phyloP scores from a whole-genome alignment of 2,888 invertebrate genomes.

The Dynastes grantii region DNA sequence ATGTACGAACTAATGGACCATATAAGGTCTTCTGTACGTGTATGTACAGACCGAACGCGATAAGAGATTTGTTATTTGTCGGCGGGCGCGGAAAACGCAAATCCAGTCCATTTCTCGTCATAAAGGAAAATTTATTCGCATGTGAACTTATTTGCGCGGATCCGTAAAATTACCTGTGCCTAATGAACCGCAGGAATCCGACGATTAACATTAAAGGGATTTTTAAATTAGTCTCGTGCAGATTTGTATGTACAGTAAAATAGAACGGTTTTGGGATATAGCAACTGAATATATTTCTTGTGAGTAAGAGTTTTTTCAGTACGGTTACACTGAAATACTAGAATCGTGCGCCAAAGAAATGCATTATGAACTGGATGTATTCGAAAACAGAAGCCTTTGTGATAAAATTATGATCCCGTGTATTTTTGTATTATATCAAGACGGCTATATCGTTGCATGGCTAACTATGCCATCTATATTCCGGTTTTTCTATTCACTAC shows the following conservation, averaged over 20 bases:
- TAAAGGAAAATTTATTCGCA: constrained; percentile 37
- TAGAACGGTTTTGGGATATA: neutral
- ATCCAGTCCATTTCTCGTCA: constrained; percentile 25
- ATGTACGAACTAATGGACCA: constrained; percentile 9
- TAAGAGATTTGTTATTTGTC: constrained; percentile 24
- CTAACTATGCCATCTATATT: no score
- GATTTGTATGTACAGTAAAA: neutral
- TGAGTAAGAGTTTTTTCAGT: no score
- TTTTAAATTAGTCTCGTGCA: constrained; percentile 28
- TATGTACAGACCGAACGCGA: neutral
- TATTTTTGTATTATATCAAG: no score
- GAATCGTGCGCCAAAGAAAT: no score
- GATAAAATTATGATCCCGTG: no score
- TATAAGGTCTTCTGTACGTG: constrained; percentile 6
- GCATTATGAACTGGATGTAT: no score
- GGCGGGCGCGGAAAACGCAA: constrained; percentile 21
- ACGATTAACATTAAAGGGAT: constrained; percentile 39
- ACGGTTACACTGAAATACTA: no score
- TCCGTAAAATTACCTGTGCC: constrained; percentile 28
- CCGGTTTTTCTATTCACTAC: no score
- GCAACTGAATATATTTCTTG: neutral
- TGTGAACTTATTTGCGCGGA: constrained; percentile 25
- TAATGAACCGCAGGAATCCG: constrained; percentile 21
- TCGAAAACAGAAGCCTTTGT: no score
- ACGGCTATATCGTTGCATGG: no score